Conservation (phyloP, 2,888 invertebrate genomes). For the Gandaritis pyraliata region DNA sequence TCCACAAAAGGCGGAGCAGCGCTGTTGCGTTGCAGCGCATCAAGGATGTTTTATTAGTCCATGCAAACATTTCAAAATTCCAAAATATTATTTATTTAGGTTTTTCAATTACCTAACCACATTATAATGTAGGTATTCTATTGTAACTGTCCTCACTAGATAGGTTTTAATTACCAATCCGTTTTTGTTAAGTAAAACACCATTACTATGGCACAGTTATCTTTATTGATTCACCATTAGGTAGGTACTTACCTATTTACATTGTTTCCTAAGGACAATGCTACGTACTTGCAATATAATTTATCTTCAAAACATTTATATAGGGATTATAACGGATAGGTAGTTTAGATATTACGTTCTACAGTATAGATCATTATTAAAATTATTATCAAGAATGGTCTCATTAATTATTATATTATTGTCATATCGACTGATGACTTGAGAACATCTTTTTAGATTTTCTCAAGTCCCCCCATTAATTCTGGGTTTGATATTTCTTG, state of each 20-base stretch:
- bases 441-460: slow-evolving; percentile 14
- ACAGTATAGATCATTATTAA: slow-evolving; percentile 58
- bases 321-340: slow-evolving; percentile 47
- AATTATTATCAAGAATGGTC: slow-evolving; percentile 71
- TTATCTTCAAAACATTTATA: slow-evolving; percentile 33
- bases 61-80: too few relatives aligned
- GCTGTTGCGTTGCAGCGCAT: too few relatives aligned
- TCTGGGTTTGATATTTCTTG: slow-evolving; percentile 2
- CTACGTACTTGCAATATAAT: slow-evolving; percentile 46
- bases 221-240: slow-evolving; percentile 60
- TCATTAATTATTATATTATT: slow-evolving; percentile 62
- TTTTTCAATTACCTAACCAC: too few relatives aligned
- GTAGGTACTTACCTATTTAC: slow-evolving; percentile 54
- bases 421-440: slow-evolving; percentile 49
- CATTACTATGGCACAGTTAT: slow-evolving; percentile 56
- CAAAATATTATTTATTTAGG: too few relatives aligned
- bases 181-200: slow-evolving; percentile 52
- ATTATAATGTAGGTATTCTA: too few relatives aligned
- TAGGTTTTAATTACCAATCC: neutral
- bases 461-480: slow-evolving; percentile 15
- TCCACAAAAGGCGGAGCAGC: too few relatives aligned
- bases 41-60: too few relatives aligned
- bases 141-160: neutral
- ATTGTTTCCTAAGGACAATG: slow-evolving; percentile 55
- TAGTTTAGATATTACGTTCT: slow-evolving; percentile 43